Evolutionary conservation across 2,797 vertebrate genomes (phyloP).

Genomic region (Cossypha heuglini): DNA sequence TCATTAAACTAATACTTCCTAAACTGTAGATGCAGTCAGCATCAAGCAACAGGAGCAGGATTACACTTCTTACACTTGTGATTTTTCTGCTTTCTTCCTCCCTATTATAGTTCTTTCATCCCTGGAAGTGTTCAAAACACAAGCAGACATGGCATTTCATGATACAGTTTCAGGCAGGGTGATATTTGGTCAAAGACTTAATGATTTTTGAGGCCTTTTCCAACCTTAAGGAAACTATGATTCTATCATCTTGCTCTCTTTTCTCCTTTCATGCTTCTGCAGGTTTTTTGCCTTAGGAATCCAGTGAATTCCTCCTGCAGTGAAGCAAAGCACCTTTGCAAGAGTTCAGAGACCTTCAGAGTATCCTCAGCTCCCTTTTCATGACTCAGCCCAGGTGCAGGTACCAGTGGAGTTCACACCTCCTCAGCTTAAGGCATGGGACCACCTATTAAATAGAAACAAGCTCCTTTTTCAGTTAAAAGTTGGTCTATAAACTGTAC

Average conservation of each 20-base stretch:
- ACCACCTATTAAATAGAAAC: not conserved
- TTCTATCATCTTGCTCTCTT: not conserved
- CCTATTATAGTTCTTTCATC: not conserved
- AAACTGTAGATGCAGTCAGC: not conserved
- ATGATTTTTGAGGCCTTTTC: not conserved
- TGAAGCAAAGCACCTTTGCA: not conserved
- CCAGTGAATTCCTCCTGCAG: not conserved
- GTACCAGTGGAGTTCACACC: not conserved
- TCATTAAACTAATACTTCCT: not conserved
- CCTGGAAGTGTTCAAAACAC: not conserved
- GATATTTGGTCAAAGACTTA: not conserved
- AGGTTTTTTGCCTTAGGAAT: not conserved
- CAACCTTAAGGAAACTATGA: not conserved
- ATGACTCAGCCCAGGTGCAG: not conserved
- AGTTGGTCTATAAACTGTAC: not conserved
- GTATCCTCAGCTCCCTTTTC: not conserved
- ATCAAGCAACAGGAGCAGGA: not conserved
- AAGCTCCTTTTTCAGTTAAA: not conserved
- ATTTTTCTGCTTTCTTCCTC: not conserved
- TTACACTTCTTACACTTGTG: not conserved
- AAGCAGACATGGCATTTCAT: fast-evolving
- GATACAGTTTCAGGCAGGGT: fast-evolving
- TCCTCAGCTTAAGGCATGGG: not conserved
- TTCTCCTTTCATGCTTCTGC: not conserved
- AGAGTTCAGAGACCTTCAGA: not conserved